Evolutionary conservation across 1,140 invertebrate genomes (phyloP), one percentile per base, ranked within the genome.

Genomic region (Stratiolaelaps scimitus): DNA sequence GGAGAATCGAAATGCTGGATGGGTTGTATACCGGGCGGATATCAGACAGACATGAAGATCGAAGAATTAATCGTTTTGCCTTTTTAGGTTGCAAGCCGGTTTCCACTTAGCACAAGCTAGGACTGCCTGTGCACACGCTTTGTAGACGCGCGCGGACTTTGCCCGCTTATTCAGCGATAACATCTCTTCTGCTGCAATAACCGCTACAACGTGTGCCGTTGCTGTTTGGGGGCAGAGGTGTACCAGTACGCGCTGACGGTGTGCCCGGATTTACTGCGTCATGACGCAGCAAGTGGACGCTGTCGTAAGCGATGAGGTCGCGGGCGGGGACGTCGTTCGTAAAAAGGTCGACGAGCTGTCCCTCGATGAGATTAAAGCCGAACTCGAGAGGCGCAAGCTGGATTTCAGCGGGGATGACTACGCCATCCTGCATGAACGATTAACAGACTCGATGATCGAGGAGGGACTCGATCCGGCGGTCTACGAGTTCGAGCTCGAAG

Each of bases 241-340:
- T 19, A 15, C 53, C 23, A 20, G 34, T 15, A 26, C 13, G 53
- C 34, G 2, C 34, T 13, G 53, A 60, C 26, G 26, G 34, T 26
- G 53, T 60, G 53, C 34, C 23, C 53, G 10, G 23, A 26, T 23
- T 15, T 17, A 2, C 26, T 17, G 20, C 47, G 26, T 28, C 15
- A 60, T 60, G 53, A 60, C 53, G 23, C 53, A 60, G 53, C 53
- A 60, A 34, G 53, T 60, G 15, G 53, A 60, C 53, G 53, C 53
- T 29, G 53, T 60, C 20, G 53, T 60, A 26, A 60, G 53, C 23
- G 53, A 60, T 10, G 53, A 60, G 20, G 34, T 60, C 20, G 53
- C 34, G 2, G 53, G 53, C 10, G 53, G 34, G 26, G 26, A 60
- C 23, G 53, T 60, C 15, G 23, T 60, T 34, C 26, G 53, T 26